A percentile compares a stretch with the other conserved stretches of the same genome.
phyloP scores from a whole-genome alignment of 2,113 vertebrate species.

The Acrocephalus kingi region DNA sequence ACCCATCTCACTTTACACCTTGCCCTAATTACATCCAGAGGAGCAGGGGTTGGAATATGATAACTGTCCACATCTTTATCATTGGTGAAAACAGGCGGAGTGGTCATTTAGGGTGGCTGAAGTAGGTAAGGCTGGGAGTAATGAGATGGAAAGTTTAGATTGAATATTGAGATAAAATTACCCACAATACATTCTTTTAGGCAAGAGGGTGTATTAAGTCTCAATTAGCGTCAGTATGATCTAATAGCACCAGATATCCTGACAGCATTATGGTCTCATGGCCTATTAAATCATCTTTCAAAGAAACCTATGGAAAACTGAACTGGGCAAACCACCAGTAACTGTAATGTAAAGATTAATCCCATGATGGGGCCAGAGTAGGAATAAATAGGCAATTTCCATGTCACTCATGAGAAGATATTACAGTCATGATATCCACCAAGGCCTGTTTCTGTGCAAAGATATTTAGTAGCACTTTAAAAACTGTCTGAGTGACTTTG shows the following conservation, averaged over 20 bases:
- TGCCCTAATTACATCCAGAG: slow-evolving; percentile 9
- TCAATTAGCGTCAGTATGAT: slow-evolving; percentile 27
- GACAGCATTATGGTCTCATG: not conserved
- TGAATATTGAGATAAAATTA: slow-evolving; percentile 46
- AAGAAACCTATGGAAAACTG: not conserved
- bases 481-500: not conserved
- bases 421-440: not conserved
- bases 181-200: slow-evolving; percentile 6
- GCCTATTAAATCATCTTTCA: not conserved
- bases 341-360: not conserved
- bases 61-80: not conserved
- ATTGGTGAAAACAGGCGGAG: not conserved
- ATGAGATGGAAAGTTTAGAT: slow-evolving; percentile 51
- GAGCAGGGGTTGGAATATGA: not conserved
- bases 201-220: slow-evolving; percentile 20
- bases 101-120: not conserved
- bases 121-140: not conserved
- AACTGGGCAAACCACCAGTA: not conserved
- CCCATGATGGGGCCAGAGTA: not conserved
- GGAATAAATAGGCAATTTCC: slow-evolving; percentile 5
- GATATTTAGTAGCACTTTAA: not conserved
- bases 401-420: not conserved
- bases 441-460: not conserved
- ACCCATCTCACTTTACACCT: slow-evolving; percentile 20
- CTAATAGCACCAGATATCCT: not conserved